Conservation (phyloP, 37 sponge, comb jelly and placozoan genomes). For the Cliona cf. orientalis region DNA sequence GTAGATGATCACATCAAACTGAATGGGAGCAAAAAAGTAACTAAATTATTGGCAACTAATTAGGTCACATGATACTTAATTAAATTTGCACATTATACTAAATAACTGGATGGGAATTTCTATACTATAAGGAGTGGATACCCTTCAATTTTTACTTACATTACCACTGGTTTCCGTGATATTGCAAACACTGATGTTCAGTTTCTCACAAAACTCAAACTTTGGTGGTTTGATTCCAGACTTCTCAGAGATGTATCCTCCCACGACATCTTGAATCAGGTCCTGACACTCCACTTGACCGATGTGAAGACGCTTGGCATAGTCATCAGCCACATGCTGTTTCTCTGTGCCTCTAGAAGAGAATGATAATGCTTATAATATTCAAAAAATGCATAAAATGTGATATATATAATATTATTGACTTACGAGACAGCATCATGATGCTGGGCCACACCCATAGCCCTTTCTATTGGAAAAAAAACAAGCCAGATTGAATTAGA, state of each 20-base stretch:
- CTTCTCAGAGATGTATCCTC: conserved; percentile 14
- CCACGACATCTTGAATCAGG: conserved; percentile 5
- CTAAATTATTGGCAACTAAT: no score
- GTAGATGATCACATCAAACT: conserved; percentile 82
- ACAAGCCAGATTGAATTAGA: background rate
- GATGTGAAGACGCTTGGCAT: conserved; percentile 88
- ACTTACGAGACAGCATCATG: conserved; percentile 96
- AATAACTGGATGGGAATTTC: no score
- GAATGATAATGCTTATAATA: no score
- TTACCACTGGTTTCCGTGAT: conserved; percentile 25
- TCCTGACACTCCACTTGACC: conserved; percentile 82
- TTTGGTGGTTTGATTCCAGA: conserved; percentile 1
- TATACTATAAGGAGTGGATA: no score
- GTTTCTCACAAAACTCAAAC: conserved; percentile 73
- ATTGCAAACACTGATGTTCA: conserved; percentile 84
- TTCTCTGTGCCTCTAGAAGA: conserved; percentile 70
- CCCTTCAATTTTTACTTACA: no score
- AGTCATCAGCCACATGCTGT: conserved; percentile 96
- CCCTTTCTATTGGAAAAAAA: conserved; percentile 31
- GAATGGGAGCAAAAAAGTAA: no score
- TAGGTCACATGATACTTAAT: no score
- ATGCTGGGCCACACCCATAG: conserved; percentile 96
- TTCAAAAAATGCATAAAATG: no score
- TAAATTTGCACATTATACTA: no score
- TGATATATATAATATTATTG: no score